Conservation (phyloP, 1,140 invertebrate species). For the Littorina saxatilis region DNA sequence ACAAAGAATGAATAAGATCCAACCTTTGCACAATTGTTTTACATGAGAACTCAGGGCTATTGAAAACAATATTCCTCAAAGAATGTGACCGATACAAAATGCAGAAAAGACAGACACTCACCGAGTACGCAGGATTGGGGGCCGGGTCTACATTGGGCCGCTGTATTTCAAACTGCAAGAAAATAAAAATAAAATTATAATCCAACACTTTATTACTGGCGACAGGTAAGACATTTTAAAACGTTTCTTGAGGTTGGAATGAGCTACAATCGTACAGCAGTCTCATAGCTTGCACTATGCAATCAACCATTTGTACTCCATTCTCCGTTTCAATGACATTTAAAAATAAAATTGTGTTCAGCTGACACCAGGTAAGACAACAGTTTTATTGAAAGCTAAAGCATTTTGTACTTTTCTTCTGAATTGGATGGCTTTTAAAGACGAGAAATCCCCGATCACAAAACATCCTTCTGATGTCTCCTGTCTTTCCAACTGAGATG, state of each 20-base stretch:
- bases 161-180: slow-evolving; percentile 42
- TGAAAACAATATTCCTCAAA: not conserved
- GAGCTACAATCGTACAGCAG: not conserved
- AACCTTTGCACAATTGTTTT: not conserved
- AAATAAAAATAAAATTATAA: slow-evolving; percentile 16
- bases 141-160: slow-evolving; percentile 17
- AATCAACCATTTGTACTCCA: no score
- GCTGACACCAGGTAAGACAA: no score
- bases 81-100: no score
- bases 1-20: not conserved
- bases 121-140: slow-evolving; percentile 30
- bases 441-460: no score
- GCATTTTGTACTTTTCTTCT: no score
- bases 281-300: no score
- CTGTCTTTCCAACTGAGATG: no score
- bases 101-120: slow-evolving; percentile 6
- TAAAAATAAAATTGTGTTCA: slow-evolving; percentile 41
- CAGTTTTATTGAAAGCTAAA: no score
- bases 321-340: slow-evolving; percentile 16
- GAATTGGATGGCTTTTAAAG: no score
- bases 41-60: not conserved
- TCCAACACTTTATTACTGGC: not conserved
- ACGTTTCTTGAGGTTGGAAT: not conserved
- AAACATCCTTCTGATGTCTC: no score
- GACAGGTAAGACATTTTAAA: not conserved